Conservation (phyloP, 2,888 invertebrate species). For the Tenodera sinensis region DNA sequence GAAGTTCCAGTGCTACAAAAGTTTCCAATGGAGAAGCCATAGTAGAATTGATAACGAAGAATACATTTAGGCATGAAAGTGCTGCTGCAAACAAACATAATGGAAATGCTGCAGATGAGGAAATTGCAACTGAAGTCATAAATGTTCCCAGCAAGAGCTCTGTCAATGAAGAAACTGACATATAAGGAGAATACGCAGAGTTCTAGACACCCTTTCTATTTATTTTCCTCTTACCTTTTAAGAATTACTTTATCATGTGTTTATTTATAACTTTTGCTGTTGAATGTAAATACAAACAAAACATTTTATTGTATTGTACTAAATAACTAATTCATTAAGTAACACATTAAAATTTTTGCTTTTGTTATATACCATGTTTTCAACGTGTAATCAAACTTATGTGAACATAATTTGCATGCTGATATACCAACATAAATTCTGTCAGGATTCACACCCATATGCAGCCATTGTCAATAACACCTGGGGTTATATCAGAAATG, state of each 20-base stretch:
- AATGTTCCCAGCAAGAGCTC: neutral
- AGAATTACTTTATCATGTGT: neutral
- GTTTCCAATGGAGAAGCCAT: neutral
- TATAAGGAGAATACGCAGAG: neutral
- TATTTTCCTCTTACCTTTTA: neutral
- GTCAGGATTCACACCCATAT: too few relatives aligned
- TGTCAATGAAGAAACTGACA: neutral
- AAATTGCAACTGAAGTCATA: neutral
- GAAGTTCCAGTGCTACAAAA: neutral
- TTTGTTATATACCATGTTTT: too few relatives aligned
- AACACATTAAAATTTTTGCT: neutral
- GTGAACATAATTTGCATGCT: too few relatives aligned
- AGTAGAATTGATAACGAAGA: conserved; percentile 21
- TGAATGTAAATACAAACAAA: neutral
- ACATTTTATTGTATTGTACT: neutral
- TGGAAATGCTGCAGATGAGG: neutral
- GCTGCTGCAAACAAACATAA: neutral
- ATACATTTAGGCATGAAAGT: conserved; percentile 3
- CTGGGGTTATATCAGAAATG: too few relatives aligned
- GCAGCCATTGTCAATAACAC: too few relatives aligned
- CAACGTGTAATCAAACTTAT: too few relatives aligned
- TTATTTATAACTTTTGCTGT: neutral
- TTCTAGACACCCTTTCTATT: neutral
- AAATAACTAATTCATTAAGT: neutral
- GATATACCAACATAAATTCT: too few relatives aligned